Evolutionary conservation across 1,140 invertebrate species (phyloP), one percentile per base, ranked within the genome.

Genomic region (Lordiphosa mommai): DNA sequence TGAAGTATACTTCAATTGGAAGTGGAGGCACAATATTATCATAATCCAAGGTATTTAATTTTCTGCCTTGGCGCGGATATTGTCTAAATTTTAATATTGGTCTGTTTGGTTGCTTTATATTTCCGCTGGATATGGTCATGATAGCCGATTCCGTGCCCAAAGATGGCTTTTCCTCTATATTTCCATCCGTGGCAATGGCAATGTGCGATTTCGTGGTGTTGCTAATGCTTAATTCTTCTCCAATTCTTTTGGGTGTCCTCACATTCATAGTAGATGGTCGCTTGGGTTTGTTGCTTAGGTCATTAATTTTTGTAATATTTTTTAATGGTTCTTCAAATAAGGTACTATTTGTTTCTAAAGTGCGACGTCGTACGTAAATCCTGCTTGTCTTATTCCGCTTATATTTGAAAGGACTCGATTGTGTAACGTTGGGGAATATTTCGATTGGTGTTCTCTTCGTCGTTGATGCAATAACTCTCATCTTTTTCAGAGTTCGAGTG

Each of bases 81-180:
- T 38, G 14, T n/a, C 60, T 68, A 4, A 37, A 6, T 41, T 68
- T 68, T 12, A 41, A 41, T 17, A 32, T 30, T 16, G 55, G 55
- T 36, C 66, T 65, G 7, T 43, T 46, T 9, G 30, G 16, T 32
- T 33, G 44, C 14, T 41, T 68, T 1, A 60, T 33, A 36, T 51
- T 68, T 1, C 55, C 64, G 8, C 47, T 68, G 12, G 65, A 68
- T 46, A 68, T 68, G n/a, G 65, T 68, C 65, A 68, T 68, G 10
- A 68, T 68, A 4, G 65, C 65, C 2, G 65, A 68, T 52, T 68
- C 65, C 5, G 64, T 68, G 6, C 59, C 65, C 17, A 68, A 20
- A 0, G 55, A 14, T 1, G 29, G 13, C 16, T 68, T 68, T 16
- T 68, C 64, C 9, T 51, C 55, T n/a, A 29, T 8, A 7, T 37